Evolutionary conservation across 2,797 vertebrate genomes (phyloP).

Genomic region (Peromyscus eremicus): DNA sequence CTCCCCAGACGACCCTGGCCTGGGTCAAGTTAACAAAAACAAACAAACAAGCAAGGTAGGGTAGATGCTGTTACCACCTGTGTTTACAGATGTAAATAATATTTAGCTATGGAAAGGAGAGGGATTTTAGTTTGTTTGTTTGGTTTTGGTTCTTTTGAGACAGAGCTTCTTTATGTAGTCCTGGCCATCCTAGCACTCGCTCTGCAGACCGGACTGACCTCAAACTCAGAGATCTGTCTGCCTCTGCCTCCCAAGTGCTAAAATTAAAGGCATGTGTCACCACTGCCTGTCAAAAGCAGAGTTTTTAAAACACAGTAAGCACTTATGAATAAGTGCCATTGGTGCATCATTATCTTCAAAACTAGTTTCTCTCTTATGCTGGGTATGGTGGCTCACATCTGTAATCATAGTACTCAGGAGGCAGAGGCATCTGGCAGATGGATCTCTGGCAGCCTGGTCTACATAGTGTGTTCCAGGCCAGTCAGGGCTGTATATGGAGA

Average conservation of each 20-base stretch:
- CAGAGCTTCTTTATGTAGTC: neutral
- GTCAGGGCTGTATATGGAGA: too few species aligned
- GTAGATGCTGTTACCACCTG: neutral
- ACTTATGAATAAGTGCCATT: conserved; percentile 42
- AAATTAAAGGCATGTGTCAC: neutral
- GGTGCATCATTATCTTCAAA: conserved; percentile 36
- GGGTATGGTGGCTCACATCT: neutral
- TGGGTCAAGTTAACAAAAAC: neutral
- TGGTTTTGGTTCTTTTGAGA: neutral
- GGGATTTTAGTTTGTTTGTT: neutral
- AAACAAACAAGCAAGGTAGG: neutral
- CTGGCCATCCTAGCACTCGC: neutral
- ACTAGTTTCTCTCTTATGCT: conserved; percentile 31
- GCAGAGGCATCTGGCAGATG: neutral
- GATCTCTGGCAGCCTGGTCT: neutral
- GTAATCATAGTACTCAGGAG: neutral
- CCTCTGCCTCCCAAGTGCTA: neutral
- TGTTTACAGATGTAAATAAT: conserved; percentile 30
- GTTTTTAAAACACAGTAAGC: conserved; percentile 59
- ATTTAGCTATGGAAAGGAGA: conserved; percentile 34
- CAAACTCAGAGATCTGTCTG: neutral
- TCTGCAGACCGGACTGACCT: neutral
- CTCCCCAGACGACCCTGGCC: neutral
- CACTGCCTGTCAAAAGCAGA: neutral
- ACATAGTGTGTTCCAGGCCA: neutral